Evolutionary conservation across 2,113 vertebrate genomes (phyloP).

Genomic region (Phyllostomus hastatus): DNA sequence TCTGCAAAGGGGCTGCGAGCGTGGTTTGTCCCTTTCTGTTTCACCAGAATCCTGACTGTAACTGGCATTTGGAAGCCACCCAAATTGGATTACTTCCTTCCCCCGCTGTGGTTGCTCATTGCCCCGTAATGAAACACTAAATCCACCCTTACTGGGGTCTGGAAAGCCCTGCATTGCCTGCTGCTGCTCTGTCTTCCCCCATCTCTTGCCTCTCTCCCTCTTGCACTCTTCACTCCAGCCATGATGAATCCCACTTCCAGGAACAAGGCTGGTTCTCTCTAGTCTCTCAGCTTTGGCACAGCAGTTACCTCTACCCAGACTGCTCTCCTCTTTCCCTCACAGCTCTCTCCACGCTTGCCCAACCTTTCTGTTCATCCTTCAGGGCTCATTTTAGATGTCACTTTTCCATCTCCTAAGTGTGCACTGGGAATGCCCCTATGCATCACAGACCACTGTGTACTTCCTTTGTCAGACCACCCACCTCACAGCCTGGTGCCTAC

Average conservation of each 20-base stretch:
- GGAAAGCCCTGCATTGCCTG: neutral
- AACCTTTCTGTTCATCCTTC: neutral
- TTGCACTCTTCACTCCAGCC: neutral
- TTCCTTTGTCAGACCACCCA: fast-evolving
- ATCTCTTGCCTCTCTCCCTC: neutral
- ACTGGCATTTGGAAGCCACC: neutral
- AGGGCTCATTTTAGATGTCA: neutral
- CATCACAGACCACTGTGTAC: neutral
- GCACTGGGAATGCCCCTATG: fast-evolving
- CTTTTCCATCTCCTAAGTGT: fast-evolving
- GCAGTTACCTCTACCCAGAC: neutral
- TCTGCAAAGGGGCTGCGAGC: neutral
- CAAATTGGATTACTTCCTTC: neutral
- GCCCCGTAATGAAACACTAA: neutral
- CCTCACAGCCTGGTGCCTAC: too few relatives aligned
- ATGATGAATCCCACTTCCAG: neutral
- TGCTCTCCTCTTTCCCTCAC: neutral
- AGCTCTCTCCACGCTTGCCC: neutral
- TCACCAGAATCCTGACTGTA: neutral
- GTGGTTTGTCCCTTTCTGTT: neutral
- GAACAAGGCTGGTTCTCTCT: neutral
- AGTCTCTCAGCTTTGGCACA: neutral
- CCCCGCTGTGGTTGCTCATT: neutral
- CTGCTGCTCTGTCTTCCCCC: neutral
- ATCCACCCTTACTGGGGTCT: neutral